Evolutionary conservation across 2,888 invertebrate genomes (phyloP).

Genomic region (Nipponacmea schrenckii): DNA sequence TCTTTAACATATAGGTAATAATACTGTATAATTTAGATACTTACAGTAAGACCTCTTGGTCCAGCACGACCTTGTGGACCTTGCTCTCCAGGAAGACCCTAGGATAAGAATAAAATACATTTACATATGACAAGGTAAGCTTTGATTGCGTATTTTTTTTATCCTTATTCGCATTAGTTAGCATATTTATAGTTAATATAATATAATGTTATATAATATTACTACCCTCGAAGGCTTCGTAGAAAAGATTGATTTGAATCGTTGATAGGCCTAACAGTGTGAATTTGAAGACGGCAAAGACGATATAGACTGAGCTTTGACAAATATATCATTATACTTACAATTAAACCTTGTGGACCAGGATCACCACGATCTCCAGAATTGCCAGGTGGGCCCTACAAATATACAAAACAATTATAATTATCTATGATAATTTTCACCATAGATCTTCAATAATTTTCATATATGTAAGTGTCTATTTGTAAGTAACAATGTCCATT

Average conservation of each 20-base stretch:
- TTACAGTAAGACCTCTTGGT: constrained; percentile 44
- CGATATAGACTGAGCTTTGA: no score
- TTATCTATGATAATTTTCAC: neutral
- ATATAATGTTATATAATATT: no score
- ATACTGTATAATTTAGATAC: constrained; percentile 13
- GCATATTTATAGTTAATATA: no score
- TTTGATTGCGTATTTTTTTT: no score
- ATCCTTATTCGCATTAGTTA: no score
- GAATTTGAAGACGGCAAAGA: no score
- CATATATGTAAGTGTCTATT: no score
- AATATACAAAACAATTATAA: constrained; percentile 19
- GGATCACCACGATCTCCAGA: constrained; percentile 78
- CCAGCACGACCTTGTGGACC: constrained; percentile 50
- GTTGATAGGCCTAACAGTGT: no score
- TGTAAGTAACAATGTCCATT: no score
- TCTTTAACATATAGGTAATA: neutral
- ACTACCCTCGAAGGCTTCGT: no score
- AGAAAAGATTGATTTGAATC: no score
- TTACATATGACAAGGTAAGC: no score
- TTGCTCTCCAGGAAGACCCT: constrained; percentile 60
- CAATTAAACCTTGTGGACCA: constrained; percentile 52
- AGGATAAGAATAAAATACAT: constrained; percentile 14
- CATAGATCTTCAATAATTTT: neutral
- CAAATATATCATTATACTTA: constrained; percentile 32
- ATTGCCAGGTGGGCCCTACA: constrained; percentile 46